These are phyloP conservation scores for Turritopsis rubra DNA, from an alignment of 30 jellyfish, hydroid and myxozoan species.

Conservation along the genomic window DNA sequence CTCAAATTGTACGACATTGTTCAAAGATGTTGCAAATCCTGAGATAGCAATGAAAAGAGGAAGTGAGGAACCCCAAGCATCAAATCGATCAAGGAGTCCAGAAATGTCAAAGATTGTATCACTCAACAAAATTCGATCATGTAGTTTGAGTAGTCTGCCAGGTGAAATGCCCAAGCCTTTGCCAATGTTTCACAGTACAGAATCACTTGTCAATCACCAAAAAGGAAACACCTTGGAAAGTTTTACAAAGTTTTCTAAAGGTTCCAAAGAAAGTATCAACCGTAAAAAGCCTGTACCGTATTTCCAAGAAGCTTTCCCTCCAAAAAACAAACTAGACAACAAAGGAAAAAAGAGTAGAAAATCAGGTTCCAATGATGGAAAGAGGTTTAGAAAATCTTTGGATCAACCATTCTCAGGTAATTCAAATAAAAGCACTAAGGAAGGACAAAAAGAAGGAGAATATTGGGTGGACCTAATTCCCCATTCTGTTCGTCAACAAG, in stretches of 20 bases:
- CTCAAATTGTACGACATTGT: too few relatives aligned
- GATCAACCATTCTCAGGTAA: too few relatives aligned
- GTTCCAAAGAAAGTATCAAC: neutral
- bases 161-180: neutral
- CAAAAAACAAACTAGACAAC: neutral
- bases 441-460: neutral
- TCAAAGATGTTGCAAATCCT: too few relatives aligned
- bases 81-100: too few relatives aligned
- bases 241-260: neutral
- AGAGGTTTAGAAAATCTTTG: neutral
- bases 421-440: neutral
- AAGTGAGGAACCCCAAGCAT: too few relatives aligned
- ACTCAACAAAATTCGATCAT: neutral
- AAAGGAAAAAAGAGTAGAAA: neutral
- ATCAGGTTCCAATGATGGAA: neutral
- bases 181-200: neutral
- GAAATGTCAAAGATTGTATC: too few relatives aligned
- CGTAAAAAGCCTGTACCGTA: neutral
- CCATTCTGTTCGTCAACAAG: conserved; percentile 2
- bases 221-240: too few relatives aligned
- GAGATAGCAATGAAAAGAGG: too few relatives aligned
- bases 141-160: neutral
- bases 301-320: neutral
- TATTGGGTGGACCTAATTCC: conserved; percentile 21
- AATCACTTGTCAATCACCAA: neutral